Evolutionary conservation across 2,888 invertebrate species (phyloP).

Genomic region (Suillia variegata): DNA sequence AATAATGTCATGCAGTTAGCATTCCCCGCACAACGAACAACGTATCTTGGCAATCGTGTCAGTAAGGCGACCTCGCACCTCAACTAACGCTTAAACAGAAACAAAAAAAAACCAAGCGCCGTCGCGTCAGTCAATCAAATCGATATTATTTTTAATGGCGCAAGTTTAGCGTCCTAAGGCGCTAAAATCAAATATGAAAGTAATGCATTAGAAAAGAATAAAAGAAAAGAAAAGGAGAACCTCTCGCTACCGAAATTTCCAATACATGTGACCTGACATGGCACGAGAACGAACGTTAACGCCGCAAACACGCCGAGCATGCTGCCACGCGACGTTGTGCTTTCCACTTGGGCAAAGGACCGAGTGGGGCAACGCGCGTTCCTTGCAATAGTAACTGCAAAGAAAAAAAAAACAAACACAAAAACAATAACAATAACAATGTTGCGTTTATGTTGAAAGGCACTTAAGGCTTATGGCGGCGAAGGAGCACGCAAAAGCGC

Average conservation of each 20-base stretch:
- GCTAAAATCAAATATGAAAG: neutral
- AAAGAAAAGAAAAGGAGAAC: slow-evolving; percentile 32
- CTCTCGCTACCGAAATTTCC: neutral
- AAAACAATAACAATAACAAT: neutral
- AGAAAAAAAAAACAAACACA: no score
- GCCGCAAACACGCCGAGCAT: neutral
- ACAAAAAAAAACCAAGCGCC: neutral
- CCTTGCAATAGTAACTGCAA: no score
- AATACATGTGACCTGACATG: neutral
- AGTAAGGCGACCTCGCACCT: no score
- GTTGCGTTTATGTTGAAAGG: no score
- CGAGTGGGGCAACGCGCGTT: neutral
- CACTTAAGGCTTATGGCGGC: neutral
- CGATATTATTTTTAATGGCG: slow-evolving; percentile 52
- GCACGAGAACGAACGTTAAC: neutral
- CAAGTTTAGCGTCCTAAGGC: slow-evolving; percentile 29
- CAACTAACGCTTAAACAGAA: no score
- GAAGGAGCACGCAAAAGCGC: neutral
- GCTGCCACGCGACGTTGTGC: neutral
- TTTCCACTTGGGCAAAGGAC: neutral
- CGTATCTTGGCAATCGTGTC: no score
- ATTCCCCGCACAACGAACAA: no score
- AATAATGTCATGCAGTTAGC: no score
- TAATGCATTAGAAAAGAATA: neutral
- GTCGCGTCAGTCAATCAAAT: slow-evolving; percentile 42